A percentile compares a stretch with the other conserved stretches of the same genome.
These are phyloP conservation scores for Betta splendens DNA, from an alignment of 2,797 vertebrate species.

Conservation along the genomic window DNA sequence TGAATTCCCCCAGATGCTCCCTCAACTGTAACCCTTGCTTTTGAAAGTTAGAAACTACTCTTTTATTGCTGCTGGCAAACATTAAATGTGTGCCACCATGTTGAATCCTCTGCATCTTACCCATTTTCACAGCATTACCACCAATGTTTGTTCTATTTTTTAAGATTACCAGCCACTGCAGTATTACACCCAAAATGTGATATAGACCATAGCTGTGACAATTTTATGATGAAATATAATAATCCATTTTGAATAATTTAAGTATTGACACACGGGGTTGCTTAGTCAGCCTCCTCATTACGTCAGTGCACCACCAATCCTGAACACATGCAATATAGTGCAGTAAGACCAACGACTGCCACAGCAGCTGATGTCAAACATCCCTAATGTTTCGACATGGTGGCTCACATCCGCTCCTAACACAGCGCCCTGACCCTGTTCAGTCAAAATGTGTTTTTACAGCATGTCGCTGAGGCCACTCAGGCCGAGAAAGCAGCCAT, in stretches of 20 bases:
- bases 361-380: slow-evolving; percentile 37
- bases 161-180: neutral
- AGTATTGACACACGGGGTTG: neutral
- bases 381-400: slow-evolving; percentile 27
- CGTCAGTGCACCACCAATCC: slow-evolving; percentile 10
- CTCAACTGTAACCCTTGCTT: no score
- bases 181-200: neutral
- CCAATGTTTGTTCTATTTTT: no score
- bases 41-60: no score
- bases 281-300: neutral
- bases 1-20: no score
- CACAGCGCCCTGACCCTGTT: slow-evolving; percentile 69
- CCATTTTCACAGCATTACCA: no score
- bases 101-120: no score
- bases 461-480: slow-evolving; percentile 44
- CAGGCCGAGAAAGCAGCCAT: slow-evolving; percentile 61
- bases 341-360: slow-evolving; percentile 9
- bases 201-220: neutral
- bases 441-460: slow-evolving; percentile 71
- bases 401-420: slow-evolving; percentile 21
- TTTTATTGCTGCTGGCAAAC: no score
- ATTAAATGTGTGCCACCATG: no score
- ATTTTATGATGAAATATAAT: neutral
- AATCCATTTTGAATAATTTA: neutral
- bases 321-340: slow-evolving; percentile 12